Evolutionary conservation across 92 coral and sea anemone species (phyloP).

Genomic region (Heliopora coerulea): DNA sequence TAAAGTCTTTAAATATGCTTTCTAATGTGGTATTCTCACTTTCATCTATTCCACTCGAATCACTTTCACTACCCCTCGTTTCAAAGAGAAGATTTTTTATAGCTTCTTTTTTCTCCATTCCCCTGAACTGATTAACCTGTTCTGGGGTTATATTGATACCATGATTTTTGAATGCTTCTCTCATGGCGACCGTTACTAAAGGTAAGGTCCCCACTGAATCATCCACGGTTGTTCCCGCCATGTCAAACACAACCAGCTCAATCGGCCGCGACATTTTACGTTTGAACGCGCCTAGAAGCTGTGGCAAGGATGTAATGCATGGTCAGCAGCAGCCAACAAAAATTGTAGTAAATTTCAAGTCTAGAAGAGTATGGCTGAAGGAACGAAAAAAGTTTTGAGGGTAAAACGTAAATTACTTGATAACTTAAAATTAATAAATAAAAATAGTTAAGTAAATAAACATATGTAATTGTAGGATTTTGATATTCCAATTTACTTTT

Average conservation of each 20-base stretch:
- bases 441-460: no score
- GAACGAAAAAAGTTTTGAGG: conserved; percentile 21
- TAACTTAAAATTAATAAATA: no score
- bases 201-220: conserved; percentile 85
- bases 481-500: no score
- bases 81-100: conserved; percentile 49
- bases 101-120: conserved; percentile 92
- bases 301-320: no score
- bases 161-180: conserved; percentile 67
- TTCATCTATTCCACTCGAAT: conserved; percentile 14
- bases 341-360: neutral
- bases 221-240: conserved; percentile 95
- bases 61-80: neutral
- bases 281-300: neutral
- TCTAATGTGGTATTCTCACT: conserved; percentile 39
- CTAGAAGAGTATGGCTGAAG: conserved; percentile 19
- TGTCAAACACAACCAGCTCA: conserved; percentile 83
- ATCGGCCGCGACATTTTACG: conserved; percentile 42
- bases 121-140: conserved; percentile 81
- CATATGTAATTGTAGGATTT: no score
- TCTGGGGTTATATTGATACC: conserved; percentile 60
- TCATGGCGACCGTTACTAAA: conserved; percentile 82
- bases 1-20: conserved; percentile 66
- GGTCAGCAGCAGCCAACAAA: no score
- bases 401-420: no score